Percentiles rank a stretch among this genome's conserved stretches.
Conservation (phyloP, 2,797 vertebrate genomes). For the Centropyge bicolor region DNA sequence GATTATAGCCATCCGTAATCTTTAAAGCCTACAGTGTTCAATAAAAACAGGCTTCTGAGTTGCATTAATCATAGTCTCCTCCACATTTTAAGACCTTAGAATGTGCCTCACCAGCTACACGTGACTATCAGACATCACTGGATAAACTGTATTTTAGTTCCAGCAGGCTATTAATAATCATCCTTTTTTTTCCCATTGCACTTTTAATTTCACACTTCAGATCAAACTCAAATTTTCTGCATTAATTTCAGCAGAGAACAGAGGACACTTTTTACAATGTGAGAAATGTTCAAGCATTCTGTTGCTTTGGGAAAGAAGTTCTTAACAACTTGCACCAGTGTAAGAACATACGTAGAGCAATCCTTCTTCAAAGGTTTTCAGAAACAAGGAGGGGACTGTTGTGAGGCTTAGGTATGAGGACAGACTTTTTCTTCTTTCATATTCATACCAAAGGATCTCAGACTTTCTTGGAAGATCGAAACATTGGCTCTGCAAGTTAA, state of each 20-base stretch:
- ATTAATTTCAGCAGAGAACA: slow-evolving; percentile 8
- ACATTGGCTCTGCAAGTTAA: neutral
- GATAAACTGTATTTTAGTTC: neutral
- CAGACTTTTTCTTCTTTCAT: neutral
- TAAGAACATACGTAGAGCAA: slow-evolving; percentile 19
- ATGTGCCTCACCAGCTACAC: neutral
- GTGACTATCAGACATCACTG: neutral
- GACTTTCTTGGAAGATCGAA: slow-evolving; percentile 12
- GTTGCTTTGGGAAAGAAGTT: slow-evolving; percentile 33
- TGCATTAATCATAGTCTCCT: slow-evolving; percentile 2
- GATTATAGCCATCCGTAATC: neutral
- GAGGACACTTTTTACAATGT: neutral
- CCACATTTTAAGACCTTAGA: neutral
- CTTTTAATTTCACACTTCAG: neutral
- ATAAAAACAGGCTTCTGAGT: neutral
- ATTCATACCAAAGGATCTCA: slow-evolving; percentile 34
- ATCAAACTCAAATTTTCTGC: neutral
- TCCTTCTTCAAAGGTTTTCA: slow-evolving; percentile 29
- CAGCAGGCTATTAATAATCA: neutral
- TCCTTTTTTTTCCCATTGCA: neutral
- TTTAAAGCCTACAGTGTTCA: neutral
- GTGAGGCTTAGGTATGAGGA: slow-evolving; percentile 8
- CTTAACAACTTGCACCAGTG: slow-evolving; percentile 20
- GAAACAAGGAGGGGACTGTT: slow-evolving; percentile 57
- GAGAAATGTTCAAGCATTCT: neutral